Base-by-base conservation (phyloP, 1,140 invertebrate species). In the Zeugodacus cucurbitae region DNA sequence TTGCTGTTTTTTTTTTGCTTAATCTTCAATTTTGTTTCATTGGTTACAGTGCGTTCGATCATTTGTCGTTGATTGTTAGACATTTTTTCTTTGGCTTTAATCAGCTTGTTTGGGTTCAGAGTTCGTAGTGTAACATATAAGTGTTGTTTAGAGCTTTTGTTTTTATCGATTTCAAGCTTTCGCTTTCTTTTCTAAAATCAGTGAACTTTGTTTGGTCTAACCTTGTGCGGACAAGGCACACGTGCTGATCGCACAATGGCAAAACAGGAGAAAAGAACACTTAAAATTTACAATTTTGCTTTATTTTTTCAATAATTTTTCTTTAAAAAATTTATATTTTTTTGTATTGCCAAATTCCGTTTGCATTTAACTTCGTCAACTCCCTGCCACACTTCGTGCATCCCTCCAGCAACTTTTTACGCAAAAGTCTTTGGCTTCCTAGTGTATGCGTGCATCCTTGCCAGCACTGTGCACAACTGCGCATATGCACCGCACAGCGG, bases 121-220 rank as follows among this genome's bases (percentile, higher is more conserved):
- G 74, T 48, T 82, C 74, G 48, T 3, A 74, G 34, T 22, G 37
- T 74, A 74, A 74, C 70, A 74, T 41, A 41, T n/a, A 44, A 26
- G 34, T 41, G 41, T n/a, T 37, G 70, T 74, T 74, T 74, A 20
- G 41, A 74, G 44, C 48, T 48, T 11, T 41, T 41, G 3, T 74
- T 67, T 74, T 29, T 17, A 10, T 70, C 70, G 37, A 74, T 37
- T 82, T 82, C 58, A 32, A 74, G 67, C 67, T 82, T 82, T 82
- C n/a, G 34, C n/a, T 48, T 82, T 82, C n/a, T 41, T 70, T 17
- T 37, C 5, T 1, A n/a, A 41, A 26, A 37, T 41, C 14, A 74
- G 29, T 32, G 11, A 67, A 17, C 26, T 74, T 74, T 41, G 58
- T 62, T 62, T 62, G 48, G 17, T 54, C 48, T 54, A 14, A 54